Base-by-base conservation (phyloP, 1,140 invertebrate genomes). In the Drosophila leontia region DNA sequence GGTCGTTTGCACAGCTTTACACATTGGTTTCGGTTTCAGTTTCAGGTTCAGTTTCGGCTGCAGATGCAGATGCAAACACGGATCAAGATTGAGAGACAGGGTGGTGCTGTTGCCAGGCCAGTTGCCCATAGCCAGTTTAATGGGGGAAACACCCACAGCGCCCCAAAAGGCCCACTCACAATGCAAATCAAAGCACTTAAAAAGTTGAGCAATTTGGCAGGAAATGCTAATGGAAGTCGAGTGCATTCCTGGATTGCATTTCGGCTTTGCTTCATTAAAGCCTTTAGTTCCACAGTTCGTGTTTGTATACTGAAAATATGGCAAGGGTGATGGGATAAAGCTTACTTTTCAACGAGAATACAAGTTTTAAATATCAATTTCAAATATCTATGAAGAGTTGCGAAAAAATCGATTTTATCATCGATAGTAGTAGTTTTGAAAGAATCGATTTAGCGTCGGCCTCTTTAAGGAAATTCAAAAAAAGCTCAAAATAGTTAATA, bases 131-230 rank as follows among this genome's bases (percentile, higher is more conserved):
- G 67, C 50, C 44, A 51, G 64, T 50, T 68, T 48, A 51, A 64
- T 48, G 47, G 64, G 26, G 45, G 32, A 37, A 7, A 32, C 56
- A 19, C 55, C 32, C 44, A 39, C 60, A 29, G 7, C 56, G 11
- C n/a, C 32, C 50, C 50, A 35, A 35, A n/a, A 19, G n/a, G 19
- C 34, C 44, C 64, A n/a, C 45, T 34, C 44, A 42, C 45, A 86
- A 85, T 85, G 69, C 83, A 86, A 85, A 85, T 85, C 64, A 64
- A 78, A 69, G 76, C 84, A 83, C 83, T 80, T 80, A 77, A 35
- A 77, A 88, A 62, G 65, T 79, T 63, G 19, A 62, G 62, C 62
- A 87, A 79, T 69, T 87, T 77, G 76, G 70, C 83, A 77, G 50
- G 50, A 34, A 48, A 48, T 60, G 47, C 72, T 61, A 77, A 55